phyloP scores from a whole-genome alignment of 1,140 invertebrate genomes.

The Ceratosolen solmsi region DNA sequence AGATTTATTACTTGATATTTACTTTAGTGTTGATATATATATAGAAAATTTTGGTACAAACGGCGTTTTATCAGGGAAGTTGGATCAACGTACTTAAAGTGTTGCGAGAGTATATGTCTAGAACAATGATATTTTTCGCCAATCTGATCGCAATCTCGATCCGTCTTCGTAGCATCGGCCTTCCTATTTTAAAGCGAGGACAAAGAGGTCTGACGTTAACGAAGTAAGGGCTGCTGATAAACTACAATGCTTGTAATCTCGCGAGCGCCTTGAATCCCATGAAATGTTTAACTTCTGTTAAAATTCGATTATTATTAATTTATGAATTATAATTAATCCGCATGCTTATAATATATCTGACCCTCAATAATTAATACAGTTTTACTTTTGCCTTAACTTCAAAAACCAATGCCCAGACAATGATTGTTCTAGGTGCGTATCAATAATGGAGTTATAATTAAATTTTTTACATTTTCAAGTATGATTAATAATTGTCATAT shows the following conservation, averaged over 20 bases:
- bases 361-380: no score
- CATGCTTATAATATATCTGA: no score
- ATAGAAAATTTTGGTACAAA: background rate
- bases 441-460: no score
- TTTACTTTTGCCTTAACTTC: no score
- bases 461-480: no score
- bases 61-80: background rate
- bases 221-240: slow-evolving; percentile 50
- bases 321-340: no score
- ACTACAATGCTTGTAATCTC: slow-evolving; percentile 47
- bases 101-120: background rate
- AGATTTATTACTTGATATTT: no score
- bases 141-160: slow-evolving; percentile 12
- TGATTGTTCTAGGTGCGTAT: no score
- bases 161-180: background rate
- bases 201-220: slow-evolving; percentile 44
- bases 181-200: slow-evolving; percentile 12
- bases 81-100: background rate
- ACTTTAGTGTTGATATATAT: no score
- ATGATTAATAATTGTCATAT: no score
- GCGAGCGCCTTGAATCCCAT: slow-evolving; percentile 43
- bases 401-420: no score
- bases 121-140: background rate
- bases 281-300: slow-evolving; percentile 39
- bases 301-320: background rate